Percentiles rank a stretch among this genome's conserved stretches.
These are phyloP conservation scores for Callaeas wilsoni DNA, from an alignment of 2,113 vertebrate species.

Conservation along the genomic window DNA sequence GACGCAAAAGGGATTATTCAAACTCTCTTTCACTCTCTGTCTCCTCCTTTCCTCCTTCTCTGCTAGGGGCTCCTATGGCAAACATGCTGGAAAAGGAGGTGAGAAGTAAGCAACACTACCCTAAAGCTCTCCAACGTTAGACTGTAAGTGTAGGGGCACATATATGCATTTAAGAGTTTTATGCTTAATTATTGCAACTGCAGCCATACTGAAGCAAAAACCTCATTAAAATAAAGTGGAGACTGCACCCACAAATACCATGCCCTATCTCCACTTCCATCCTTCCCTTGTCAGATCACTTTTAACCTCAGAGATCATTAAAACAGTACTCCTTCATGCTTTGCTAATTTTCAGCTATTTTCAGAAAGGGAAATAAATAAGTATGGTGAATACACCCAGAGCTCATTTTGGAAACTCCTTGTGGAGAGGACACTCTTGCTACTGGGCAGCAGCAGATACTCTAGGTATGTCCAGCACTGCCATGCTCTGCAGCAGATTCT, in stretches of 20 bases:
- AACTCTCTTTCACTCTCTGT: background rate
- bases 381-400: background rate
- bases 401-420: background rate
- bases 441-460: rapidly evolving
- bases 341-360: background rate
- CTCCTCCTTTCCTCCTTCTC: background rate
- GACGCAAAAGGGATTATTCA: background rate
- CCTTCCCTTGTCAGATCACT: background rate
- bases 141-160: background rate
- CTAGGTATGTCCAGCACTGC: rapidly evolving
- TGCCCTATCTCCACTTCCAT: background rate
- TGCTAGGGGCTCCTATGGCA: background rate
- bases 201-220: background rate
- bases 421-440: background rate
- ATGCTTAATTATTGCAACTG: background rate
- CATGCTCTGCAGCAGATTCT: background rate
- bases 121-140: background rate
- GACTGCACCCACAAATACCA: background rate
- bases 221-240: background rate
- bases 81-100: background rate
- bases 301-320: background rate
- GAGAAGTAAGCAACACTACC: background rate
- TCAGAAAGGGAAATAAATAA: background rate
- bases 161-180: background rate
- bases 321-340: background rate